Evolutionary conservation across 2,113 vertebrate genomes (phyloP).

Genomic region (Cynocephalus volans): DNA sequence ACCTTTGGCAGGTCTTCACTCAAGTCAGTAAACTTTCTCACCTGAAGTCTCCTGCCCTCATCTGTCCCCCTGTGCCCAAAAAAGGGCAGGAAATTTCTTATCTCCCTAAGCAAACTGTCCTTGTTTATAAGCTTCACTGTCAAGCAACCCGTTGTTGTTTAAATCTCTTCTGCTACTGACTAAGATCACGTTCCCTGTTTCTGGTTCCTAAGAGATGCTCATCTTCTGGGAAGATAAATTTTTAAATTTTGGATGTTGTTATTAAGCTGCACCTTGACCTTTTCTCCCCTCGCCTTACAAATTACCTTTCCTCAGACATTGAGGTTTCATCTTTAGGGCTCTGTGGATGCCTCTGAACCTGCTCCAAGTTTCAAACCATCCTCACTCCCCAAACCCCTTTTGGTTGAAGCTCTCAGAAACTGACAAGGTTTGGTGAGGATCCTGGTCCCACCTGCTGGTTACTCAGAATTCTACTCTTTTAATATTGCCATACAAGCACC

Average conservation of each 20-base stretch:
- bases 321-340: background rate
- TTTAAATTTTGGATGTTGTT: background rate
- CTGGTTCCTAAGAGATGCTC: background rate
- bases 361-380: background rate
- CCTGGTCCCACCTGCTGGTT: background rate
- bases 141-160: background rate
- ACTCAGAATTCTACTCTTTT: background rate
- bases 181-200: background rate
- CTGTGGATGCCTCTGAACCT: background rate
- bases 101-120: conserved; percentile 3
- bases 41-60: background rate
- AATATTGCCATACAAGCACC: background rate
- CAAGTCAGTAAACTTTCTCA: background rate
- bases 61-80: background rate
- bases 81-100: background rate
- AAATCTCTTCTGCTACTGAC: conserved; percentile 5
- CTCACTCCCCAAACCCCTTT: background rate
- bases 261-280: background rate
- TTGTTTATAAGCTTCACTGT: background rate
- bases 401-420: background rate
- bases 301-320: background rate
- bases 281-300: background rate
- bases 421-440: background rate
- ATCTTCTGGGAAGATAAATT: background rate
- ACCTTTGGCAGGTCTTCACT: background rate